Evolutionary conservation across 2,797 vertebrate species (phyloP).

Genomic region (Alosa sapidissima): DNA sequence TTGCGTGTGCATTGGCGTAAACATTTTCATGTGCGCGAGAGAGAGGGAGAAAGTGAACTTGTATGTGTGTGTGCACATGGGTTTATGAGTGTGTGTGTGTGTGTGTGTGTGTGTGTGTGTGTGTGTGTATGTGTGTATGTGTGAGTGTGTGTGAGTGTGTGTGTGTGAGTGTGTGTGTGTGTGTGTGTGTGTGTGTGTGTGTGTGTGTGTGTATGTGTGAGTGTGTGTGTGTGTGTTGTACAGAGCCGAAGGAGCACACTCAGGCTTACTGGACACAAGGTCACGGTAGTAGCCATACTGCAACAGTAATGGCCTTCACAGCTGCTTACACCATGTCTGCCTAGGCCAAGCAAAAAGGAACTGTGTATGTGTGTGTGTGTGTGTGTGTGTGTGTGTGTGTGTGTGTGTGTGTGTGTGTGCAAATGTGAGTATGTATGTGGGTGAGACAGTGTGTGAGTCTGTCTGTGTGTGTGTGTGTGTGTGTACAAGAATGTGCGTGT

Average conservation of each 20-base stretch:
- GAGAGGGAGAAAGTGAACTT: too few species aligned
- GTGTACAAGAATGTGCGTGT: background rate
- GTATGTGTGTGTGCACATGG: too few species aligned
- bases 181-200: constrained; percentile 20
- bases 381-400: too few species aligned
- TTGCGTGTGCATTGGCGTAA: too few species aligned
- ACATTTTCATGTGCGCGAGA: background rate
- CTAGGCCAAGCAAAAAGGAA: background rate
- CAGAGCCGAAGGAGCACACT: background rate
- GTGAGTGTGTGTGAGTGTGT: background rate
- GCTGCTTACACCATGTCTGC: background rate
- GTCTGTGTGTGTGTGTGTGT: background rate
- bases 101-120: constrained; percentile 20
- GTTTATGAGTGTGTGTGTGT: background rate
- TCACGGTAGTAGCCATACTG: background rate
- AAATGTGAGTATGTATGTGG: background rate
- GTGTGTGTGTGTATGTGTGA: constrained; percentile 29
- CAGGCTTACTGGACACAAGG: background rate
- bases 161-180: background rate
- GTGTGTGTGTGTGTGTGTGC: too few species aligned
- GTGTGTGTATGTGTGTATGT: background rate
- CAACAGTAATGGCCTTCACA: constrained; percentile 3
- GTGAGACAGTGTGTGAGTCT: background rate
- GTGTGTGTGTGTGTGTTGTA: background rate
- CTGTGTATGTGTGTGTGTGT: too few species aligned